Percentiles rank a stretch among this genome's conserved stretches.
phyloP scores from a whole-genome alignment of 2,113 vertebrate species.

The Orientallactaga bullata region DNA sequence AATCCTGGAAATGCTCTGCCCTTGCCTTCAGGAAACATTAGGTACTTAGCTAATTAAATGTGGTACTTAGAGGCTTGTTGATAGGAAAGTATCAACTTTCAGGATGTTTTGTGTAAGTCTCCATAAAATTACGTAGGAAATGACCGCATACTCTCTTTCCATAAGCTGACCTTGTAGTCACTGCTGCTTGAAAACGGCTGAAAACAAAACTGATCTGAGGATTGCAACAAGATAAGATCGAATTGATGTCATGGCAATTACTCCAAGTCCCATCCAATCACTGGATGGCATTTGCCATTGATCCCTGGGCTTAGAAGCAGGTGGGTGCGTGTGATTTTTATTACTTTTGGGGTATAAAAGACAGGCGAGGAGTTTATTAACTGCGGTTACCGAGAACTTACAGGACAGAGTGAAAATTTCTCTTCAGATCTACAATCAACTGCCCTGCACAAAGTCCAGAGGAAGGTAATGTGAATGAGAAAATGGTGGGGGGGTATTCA shows the following conservation, averaged over 20 bases:
- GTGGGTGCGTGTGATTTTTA: slow-evolving; percentile 74
- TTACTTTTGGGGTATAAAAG: slow-evolving; percentile 85
- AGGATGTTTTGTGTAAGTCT: slow-evolving; percentile 68
- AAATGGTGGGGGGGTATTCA: slow-evolving; percentile 55
- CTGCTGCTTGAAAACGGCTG: slow-evolving; percentile 65
- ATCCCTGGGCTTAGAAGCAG: slow-evolving; percentile 87
- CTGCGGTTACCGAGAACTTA: slow-evolving; percentile 68
- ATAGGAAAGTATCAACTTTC: slow-evolving; percentile 76
- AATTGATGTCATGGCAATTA: slow-evolving; percentile 86
- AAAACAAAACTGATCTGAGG: slow-evolving; percentile 82
- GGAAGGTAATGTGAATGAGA: slow-evolving; percentile 86
- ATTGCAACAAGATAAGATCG: slow-evolving; percentile 86
- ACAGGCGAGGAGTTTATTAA: slow-evolving; percentile 73
- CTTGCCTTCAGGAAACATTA: slow-evolving; percentile 72
- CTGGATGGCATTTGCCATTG: slow-evolving; percentile 84
- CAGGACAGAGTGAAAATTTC: slow-evolving; percentile 59
- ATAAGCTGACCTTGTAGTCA: slow-evolving; percentile 83
- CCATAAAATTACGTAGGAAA: slow-evolving; percentile 74
- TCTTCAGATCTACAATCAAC: slow-evolving; percentile 76
- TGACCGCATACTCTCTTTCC: slow-evolving; percentile 54
- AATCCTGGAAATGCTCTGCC: slow-evolving; percentile 44
- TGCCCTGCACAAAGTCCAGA: slow-evolving; percentile 70
- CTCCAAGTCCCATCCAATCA: slow-evolving; percentile 82
- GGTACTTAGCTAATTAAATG: slow-evolving; percentile 82
- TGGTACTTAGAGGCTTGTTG: slow-evolving; percentile 69